Base-by-base conservation (phyloP, 2,113 vertebrate genomes). In the Blennius ocellaris region DNA sequence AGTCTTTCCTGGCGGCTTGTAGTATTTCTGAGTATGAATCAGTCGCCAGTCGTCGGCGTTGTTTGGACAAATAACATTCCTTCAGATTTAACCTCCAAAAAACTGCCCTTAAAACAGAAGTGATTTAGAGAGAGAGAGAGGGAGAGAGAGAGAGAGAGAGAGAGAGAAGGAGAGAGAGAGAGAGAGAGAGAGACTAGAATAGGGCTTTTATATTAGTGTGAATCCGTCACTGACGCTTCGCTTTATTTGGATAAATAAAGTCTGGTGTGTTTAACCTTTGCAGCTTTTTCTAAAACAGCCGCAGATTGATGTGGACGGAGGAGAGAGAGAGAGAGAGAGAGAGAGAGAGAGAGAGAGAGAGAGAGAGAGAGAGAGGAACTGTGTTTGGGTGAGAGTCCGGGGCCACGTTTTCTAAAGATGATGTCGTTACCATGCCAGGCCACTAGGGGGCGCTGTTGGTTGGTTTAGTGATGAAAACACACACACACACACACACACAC, bases 61-160 rank as follows among this genome's bases (percentile, higher is more conserved):
- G 72, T 86, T 89, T 88, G 77, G 82, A 89, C 66, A 81, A 87
- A 86, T 83, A 87, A 87, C 85, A 87, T 87, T 83, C 76, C 70
- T 21, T 77, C 78, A 76, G 81, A 83, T 87, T 85, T 72, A 78
- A 80, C 65, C 75, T 73, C 68, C 41, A 30, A 66, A 66, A 70
- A 80, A 80, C 57, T 72, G 80, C 70, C 80, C 54, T 56, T 64
- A 69, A 81, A 76, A 76, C 59, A 52, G 76, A 36, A 69, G 39
- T 73, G 62, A 80, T 82, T 83, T 80, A 76, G 66, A 79, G 11
- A 39, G 10, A 30, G 57, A 67, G 78, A 69, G 50, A 54, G 55
- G 14, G 49, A 69, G 57, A 40, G 47, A n/a, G n/a, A n/a, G n/a
- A n/a, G 54, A 78, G 52, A 36, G 38, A 30, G 21, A 30, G 21